Evolutionary conservation across 2,113 vertebrate species (phyloP).

Genomic region (Carassius carassius): DNA sequence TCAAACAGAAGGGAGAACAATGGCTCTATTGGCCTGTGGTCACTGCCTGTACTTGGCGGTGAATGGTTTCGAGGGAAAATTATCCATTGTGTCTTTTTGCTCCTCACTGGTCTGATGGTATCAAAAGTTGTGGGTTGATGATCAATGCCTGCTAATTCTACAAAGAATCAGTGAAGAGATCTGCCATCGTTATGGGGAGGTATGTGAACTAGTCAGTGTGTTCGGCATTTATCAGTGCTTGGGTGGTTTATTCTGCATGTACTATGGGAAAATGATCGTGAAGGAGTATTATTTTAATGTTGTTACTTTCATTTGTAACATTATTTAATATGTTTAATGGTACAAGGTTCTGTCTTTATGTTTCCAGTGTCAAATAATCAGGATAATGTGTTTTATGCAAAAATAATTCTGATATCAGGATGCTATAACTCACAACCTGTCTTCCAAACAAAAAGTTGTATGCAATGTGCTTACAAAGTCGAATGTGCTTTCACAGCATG

Average conservation of each 20-base stretch:
- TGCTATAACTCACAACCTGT: neutral
- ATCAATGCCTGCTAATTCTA: constrained; percentile 51
- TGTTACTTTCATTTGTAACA: neutral
- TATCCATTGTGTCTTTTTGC: constrained; percentile 69
- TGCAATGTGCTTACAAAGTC: too few relatives aligned
- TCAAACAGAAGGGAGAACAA: constrained; percentile 64
- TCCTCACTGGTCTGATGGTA: constrained; percentile 60
- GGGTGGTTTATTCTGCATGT: constrained; percentile 29
- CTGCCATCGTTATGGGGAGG: constrained; percentile 62
- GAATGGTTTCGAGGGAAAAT: constrained; percentile 73
- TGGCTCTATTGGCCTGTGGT: constrained; percentile 65
- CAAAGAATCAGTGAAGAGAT: constrained; percentile 25
- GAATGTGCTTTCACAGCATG: too few relatives aligned
- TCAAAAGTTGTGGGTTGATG: constrained; percentile 62
- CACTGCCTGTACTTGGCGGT: constrained; percentile 78
- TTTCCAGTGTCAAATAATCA: neutral
- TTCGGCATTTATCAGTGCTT: too few relatives aligned
- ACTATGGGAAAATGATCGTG: neutral
- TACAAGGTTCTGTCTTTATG: neutral
- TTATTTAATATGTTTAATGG: neutral
- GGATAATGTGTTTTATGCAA: neutral
- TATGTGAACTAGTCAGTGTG: constrained; percentile 52
- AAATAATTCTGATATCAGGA: neutral
- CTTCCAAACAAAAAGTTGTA: neutral
- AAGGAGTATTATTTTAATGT: neutral